Base-by-base conservation (phyloP, 1,140 invertebrate species). In the Caenorhabditis tropicalis region DNA sequence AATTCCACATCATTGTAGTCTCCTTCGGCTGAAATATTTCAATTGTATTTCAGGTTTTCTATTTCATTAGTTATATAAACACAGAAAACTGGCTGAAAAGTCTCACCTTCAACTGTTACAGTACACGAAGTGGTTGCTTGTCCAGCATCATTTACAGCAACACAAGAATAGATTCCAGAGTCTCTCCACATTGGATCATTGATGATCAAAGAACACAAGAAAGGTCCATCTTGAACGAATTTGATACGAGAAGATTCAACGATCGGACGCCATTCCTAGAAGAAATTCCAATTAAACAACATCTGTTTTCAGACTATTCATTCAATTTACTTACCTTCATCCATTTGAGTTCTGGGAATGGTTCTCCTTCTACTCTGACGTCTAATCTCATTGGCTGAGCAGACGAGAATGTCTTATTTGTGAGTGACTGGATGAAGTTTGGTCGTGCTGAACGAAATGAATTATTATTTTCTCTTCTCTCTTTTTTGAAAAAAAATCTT, bases 301-400 rank as follows among this genome's bases (percentile, higher is more conserved):
- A 51, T 33, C 74, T 58, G 27, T 36, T 79, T 43, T 87, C 21
- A 46, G 48, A 48, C 33, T n/a, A 6, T 12, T 43, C 39, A 43
- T 43, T 43, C 24, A 49, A 27, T 43, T 15, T n/a, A n/a, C 33
- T 16, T 29, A 88, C 88, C 92, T 97, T 98, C 92, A 95, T 97
- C 95, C 96, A 98, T 91, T 96, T 96, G n/a, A 99, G 94, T 86
- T 96, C 95, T 0, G 97, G 97, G 88, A 95, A 94, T 0, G 97
- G 97, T 82, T 96, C 94, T 15, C 96, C 97, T 33, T 94, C 94
- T 53, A 98, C 94, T 74, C 95, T 93, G 53, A 96, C 97, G 89
- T 95, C 94, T 39, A 99, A 92, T 65, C 94, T 93, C 5, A 94
- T 95, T 65, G 93, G 94, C 81, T 94, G 94, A 56, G 95, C 88